A percentile compares a stretch with the other conserved stretches of the same genome.
phyloP scores from a whole-genome alignment of 2,113 vertebrate genomes.

The Pseudolaguvia tuberculata region DNA sequence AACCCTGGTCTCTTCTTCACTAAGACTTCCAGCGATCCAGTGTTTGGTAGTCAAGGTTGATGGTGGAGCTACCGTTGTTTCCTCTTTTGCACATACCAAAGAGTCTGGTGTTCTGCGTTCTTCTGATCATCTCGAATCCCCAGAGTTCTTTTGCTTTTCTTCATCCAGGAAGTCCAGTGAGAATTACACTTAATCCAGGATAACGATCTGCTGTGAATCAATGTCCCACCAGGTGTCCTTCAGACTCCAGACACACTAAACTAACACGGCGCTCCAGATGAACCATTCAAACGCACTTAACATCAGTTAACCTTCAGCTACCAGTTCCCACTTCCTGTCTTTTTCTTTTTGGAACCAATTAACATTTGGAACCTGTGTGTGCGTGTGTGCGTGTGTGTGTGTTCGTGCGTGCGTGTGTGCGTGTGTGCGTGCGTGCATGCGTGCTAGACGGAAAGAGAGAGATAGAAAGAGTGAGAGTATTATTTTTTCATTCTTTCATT shows the following conservation, averaged over 20 bases:
- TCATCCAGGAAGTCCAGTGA: constrained; percentile 16
- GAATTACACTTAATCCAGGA: constrained; percentile 47
- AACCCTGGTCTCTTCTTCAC: constrained; percentile 48
- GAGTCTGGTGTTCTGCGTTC: constrained; percentile 71
- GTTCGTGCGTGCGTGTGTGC: no score
- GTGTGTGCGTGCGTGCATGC: no score
- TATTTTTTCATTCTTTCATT: no score
- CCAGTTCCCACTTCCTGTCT: constrained; percentile 4
- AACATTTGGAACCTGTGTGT: no score
- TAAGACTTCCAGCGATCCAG: constrained; percentile 58
- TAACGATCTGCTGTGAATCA: constrained; percentile 51
- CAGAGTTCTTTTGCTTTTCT: constrained; percentile 24
- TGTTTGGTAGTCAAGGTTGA: constrained; percentile 55
- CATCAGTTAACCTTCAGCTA: constrained; percentile 51
- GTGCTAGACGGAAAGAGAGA: no score
- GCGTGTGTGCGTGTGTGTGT: no score
- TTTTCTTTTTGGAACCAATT: constrained; percentile 19
- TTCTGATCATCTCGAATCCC: constrained; percentile 32
- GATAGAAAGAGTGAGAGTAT: no score
- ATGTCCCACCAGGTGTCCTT: constrained; percentile 45
- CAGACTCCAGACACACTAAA: constrained; percentile 22
- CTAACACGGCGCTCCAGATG: constrained; percentile 13
- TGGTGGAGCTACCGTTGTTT: constrained; percentile 60
- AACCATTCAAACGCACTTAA: constrained; percentile 38
- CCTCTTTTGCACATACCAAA: constrained; percentile 78